Evolutionary conservation across 2,113 vertebrate genomes (phyloP).

Genomic region (Smithornis capensis): DNA sequence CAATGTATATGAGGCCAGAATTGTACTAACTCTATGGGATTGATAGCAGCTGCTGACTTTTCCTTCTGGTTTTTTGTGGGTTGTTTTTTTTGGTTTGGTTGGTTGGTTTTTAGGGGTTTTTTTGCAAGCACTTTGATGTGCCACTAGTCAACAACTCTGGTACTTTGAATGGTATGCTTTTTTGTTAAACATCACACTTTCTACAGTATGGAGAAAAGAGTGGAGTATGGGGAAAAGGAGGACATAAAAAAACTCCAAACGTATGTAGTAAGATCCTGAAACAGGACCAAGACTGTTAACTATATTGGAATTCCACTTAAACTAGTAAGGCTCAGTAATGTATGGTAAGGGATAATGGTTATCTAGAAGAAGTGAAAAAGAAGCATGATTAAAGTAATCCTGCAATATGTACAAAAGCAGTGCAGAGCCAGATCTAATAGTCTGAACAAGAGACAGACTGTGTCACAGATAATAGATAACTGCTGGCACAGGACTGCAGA

Average conservation of each 20-base stretch:
- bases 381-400: background rate
- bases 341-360: background rate
- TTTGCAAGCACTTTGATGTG: background rate
- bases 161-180: rapidly evolving
- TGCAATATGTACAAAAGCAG: background rate
- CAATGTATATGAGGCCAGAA: background rate
- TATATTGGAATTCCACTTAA: background rate
- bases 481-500: background rate
- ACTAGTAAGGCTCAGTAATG: background rate
- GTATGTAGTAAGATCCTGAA: background rate
- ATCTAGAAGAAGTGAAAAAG: background rate
- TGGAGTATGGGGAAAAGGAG: background rate
- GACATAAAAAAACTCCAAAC: rapidly evolving
- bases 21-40: background rate
- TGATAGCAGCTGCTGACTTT: background rate
- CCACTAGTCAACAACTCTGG: background rate
- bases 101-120: too few species aligned
- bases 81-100: background rate
- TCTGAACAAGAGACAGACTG: background rate
- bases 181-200: background rate
- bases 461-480: background rate
- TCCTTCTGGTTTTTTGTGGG: background rate
- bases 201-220: background rate
- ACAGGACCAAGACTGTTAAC: background rate
- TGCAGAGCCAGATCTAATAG: background rate